Evolutionary conservation across 1,140 invertebrate species (phyloP).

Genomic region (Drosophila micromelanica): DNA sequence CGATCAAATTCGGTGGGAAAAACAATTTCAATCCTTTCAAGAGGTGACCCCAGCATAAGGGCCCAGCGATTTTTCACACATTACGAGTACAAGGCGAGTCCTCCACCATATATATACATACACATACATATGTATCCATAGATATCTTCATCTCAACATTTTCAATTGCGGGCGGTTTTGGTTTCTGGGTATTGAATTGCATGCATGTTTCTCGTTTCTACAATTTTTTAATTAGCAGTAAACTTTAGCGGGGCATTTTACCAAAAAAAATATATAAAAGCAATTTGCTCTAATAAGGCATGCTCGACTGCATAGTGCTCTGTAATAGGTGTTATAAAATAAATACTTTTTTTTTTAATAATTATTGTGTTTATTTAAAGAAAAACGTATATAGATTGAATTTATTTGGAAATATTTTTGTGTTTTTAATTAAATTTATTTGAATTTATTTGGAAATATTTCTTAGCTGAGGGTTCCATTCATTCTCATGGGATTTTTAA

Average conservation of each 20-base stretch:
- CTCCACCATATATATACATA: background rate
- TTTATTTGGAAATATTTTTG: too few species aligned
- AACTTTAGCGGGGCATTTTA: conserved; percentile 68
- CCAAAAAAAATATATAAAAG: conserved; percentile 38
- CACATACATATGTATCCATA: conserved; percentile 3
- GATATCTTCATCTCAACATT: conserved; percentile 52
- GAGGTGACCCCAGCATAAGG: conserved; percentile 47
- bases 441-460: too few species aligned
- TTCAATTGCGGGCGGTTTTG: conserved; percentile 44
- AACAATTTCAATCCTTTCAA: conserved; percentile 64
- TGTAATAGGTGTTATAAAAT: background rate
- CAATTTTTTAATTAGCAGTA: conserved; percentile 83
- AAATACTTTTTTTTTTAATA: too few species aligned
- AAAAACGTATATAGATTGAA: too few species aligned
- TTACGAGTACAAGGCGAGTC: conserved; percentile 35
- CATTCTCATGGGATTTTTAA: too few species aligned
- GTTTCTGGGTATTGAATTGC: conserved; percentile 64
- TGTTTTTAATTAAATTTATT: too few species aligned
- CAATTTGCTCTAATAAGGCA: background rate
- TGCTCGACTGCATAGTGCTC: conserved; percentile 1
- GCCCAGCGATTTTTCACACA: conserved; percentile 52
- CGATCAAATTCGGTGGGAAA: conserved; percentile 61
- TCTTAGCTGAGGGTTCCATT: too few species aligned
- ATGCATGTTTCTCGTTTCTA: conserved; percentile 78
- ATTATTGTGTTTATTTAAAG: too few species aligned